These are phyloP conservation scores for Lophura nycthemera DNA, from an alignment of 2,113 vertebrate species.

Conservation along the genomic window DNA sequence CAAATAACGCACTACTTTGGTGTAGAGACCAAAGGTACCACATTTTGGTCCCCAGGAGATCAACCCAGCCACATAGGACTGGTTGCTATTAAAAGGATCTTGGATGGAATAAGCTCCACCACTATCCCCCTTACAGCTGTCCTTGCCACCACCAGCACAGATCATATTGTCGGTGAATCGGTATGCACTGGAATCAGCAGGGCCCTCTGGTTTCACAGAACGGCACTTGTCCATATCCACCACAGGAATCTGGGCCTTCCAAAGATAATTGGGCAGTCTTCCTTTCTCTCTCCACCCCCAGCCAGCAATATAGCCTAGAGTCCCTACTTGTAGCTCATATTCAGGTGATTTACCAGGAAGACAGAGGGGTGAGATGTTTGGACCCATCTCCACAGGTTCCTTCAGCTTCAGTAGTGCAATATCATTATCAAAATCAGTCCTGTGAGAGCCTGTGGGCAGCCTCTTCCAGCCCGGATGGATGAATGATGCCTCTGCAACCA, in stretches of 20 bases:
- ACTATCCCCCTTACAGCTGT: conserved; percentile 89
- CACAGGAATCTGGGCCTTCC: conserved; percentile 66
- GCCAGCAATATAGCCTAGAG: conserved; percentile 77
- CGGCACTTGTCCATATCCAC: conserved; percentile 62
- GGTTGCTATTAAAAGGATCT: conserved; percentile 8
- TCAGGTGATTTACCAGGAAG: conserved; percentile 66
- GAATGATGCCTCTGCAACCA: conserved; percentile 58
- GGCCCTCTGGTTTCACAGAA: neutral
- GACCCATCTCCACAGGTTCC: conserved; percentile 73
- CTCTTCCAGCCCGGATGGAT: conserved; percentile 72
- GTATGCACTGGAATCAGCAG: neutral
- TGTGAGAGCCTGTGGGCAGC: neutral
- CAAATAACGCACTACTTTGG: conserved; percentile 87
- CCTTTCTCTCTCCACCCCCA: conserved; percentile 66
- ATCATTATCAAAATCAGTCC: conserved; percentile 76
- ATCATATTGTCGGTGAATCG: conserved; percentile 89
- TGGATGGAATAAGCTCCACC: conserved; percentile 84
- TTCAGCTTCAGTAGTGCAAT: conserved; percentile 78
- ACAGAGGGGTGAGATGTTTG: conserved; percentile 75
- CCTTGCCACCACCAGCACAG: conserved; percentile 85
- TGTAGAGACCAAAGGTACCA: conserved; percentile 87
- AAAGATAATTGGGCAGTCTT: neutral
- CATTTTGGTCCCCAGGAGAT: conserved; percentile 92
- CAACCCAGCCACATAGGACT: conserved; percentile 79
- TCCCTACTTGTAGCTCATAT: neutral